These are phyloP conservation scores for Cygnus olor DNA, from an alignment of 2,797 vertebrate genomes.

Conservation along the genomic window DNA sequence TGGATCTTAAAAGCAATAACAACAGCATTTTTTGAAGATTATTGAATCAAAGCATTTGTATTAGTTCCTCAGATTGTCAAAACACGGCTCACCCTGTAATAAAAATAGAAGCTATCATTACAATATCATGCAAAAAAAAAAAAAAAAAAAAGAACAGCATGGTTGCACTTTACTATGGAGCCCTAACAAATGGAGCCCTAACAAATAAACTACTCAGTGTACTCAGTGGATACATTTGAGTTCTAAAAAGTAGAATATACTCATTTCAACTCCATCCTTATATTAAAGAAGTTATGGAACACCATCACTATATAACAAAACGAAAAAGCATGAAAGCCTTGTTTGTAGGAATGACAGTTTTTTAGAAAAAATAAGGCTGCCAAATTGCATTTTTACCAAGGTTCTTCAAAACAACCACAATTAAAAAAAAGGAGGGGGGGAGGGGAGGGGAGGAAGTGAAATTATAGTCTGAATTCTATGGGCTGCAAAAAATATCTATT, in stretches of 20 bases:
- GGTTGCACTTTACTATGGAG: not conserved
- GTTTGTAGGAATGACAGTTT: not conserved
- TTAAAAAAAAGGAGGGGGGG: not conserved
- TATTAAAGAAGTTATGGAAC: not conserved
- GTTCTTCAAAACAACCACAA: not conserved
- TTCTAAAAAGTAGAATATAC: not conserved
- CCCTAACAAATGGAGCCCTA: not conserved
- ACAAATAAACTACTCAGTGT: not conserved
- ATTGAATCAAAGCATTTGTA: not conserved
- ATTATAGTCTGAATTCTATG: not conserved
- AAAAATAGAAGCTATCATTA: not conserved
- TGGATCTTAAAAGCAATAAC: not conserved
- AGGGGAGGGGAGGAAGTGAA: too few relatives aligned
- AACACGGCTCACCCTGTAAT: not conserved
- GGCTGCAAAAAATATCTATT: fast-evolving
- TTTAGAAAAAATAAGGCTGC: not conserved
- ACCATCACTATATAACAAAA: not conserved
- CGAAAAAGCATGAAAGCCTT: not conserved
- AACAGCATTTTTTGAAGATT: fast-evolving
- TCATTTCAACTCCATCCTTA: not conserved
- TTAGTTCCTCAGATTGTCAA: not conserved
- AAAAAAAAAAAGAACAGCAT: not conserved
- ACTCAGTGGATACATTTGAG: not conserved
- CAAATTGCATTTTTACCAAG: not conserved
- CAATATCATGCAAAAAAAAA: not conserved